Percentiles rank a stretch among this genome's conserved stretches.
Evolutionary conservation across 2,113 vertebrate species (phyloP).

Genomic region (Pterophyllum scalare): DNA sequence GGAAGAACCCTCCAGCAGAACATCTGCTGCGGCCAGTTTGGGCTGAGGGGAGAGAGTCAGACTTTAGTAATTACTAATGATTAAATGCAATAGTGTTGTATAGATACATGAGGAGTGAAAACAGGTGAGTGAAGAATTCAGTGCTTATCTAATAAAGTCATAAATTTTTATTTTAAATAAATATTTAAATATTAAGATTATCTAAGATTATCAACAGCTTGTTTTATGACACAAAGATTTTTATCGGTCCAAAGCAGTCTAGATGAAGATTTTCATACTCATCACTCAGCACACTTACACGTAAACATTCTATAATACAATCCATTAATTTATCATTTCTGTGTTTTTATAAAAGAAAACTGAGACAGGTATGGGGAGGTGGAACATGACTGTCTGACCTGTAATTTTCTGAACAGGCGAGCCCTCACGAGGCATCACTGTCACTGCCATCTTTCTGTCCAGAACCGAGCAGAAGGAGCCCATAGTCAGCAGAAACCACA

Average conservation of each 20-base stretch:
- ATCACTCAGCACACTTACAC: neutral
- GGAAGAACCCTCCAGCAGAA: neutral
- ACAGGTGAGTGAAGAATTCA: too few relatives aligned
- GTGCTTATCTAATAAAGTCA: neutral
- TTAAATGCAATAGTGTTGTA: too few relatives aligned
- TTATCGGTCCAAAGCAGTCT: neutral
- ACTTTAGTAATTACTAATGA: too few relatives aligned
- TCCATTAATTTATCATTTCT: neutral
- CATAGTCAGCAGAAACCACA: slow-evolving; percentile 23
- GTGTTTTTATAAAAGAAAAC: neutral
- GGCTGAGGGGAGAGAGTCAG: too few relatives aligned
- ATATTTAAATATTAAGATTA: neutral
- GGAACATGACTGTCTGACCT: slow-evolving; percentile 36
- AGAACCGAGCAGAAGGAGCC: slow-evolving; percentile 57
- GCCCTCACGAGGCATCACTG: slow-evolving; percentile 29
- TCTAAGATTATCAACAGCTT: neutral
- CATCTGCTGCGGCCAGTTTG: too few relatives aligned
- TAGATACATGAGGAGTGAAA: too few relatives aligned
- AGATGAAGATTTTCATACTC: neutral
- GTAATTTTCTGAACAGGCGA: neutral
- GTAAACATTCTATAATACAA: too few relatives aligned
- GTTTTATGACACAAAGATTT: neutral
- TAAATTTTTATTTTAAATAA: neutral
- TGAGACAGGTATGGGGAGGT: neutral
- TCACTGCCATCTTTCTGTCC: slow-evolving; percentile 37